Percentiles rank a stretch among this genome's conserved stretches.
Evolutionary conservation across 2,113 vertebrate genomes (phyloP).

Genomic region (Gasterosteus aculeatus): DNA sequence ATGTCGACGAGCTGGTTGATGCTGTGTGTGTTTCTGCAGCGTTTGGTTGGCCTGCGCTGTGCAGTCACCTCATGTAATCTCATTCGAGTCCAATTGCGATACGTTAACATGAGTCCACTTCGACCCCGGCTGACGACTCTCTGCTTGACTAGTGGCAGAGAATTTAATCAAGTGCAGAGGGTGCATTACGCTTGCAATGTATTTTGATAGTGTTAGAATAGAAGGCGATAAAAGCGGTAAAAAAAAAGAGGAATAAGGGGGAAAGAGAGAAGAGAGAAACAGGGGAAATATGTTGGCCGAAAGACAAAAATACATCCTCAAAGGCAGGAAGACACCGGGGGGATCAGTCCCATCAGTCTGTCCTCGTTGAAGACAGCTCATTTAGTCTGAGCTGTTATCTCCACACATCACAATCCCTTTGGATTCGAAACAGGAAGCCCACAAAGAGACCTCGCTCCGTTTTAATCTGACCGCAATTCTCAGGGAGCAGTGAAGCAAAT

Average conservation of each 20-base stretch:
- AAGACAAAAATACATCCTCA: slow-evolving; percentile 15
- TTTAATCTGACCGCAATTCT: slow-evolving; percentile 35
- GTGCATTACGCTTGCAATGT: slow-evolving; percentile 5
- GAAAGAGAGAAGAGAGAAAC: background rate
- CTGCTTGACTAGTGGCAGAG: background rate
- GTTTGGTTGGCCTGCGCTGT: background rate
- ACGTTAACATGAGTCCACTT: background rate
- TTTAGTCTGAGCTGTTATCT: slow-evolving; percentile 73
- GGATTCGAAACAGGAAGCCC: slow-evolving; percentile 60
- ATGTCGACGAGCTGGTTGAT: background rate
- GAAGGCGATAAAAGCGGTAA: background rate
- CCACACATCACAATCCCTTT: slow-evolving; percentile 36
- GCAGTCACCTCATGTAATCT: background rate
- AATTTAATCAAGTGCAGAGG: background rate
- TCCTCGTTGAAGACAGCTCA: slow-evolving; percentile 59
- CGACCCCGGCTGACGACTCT: background rate
- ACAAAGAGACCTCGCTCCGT: slow-evolving; percentile 11
- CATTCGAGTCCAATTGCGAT: background rate
- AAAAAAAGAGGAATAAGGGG: background rate
- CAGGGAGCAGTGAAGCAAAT: slow-evolving; percentile 28
- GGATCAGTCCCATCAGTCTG: slow-evolving; percentile 59
- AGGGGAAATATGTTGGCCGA: background rate
- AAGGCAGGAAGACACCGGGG: slow-evolving; percentile 32
- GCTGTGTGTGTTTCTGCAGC: background rate
- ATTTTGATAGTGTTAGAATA: slow-evolving; percentile 2